Evolutionary conservation across 2,113 vertebrate species (phyloP), one percentile per base, ranked within the genome.

Genomic region (Loxodonta africana): DNA sequence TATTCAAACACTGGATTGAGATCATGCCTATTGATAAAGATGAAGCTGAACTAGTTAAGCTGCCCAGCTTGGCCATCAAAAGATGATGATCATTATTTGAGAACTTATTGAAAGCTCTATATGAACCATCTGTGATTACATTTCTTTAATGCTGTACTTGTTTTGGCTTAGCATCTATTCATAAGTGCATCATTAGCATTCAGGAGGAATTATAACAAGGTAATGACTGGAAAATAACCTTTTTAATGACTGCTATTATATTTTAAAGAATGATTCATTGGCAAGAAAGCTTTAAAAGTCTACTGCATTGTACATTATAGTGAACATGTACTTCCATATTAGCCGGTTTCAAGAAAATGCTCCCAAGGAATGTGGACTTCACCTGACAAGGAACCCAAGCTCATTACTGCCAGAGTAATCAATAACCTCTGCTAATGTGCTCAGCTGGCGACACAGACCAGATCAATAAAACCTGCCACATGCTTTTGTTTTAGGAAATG

Each of bases 401-500:
- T 98, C 98, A 98, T 98, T 98, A 98, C 98, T 0, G 0, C 96
- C 80, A 84, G 25, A 98, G 95, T 97, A 98, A 99, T 99, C 99
- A 98, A 99, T 99, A 98, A 97, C 83, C 87, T 65, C 98, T 93
- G 81, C 98, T 99, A 99, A 99, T 99, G 98, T 98, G 98, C 98
- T 98, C 98, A 98, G 98, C 96, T 99, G 98, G 98, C 94, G 97
- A 99, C 98, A 99, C 12, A 98, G 97, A 96, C 88, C 90, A 98
- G 98, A 99, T 99, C 99, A 98, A 99, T 99, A 98, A 98, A 98
- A 98, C 98, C 96, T 98, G 98, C 98, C 98, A 98, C 98, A 98
- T 98, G 97, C 98, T 99, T 99, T 99, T 98, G 98, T 99, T 99
- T 99, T 98, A 99, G 98, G 98, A 99, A 99, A 99, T 98, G 98